Base-by-base conservation (phyloP, 2,113 vertebrate species). In the Paratilapia polleni region DNA sequence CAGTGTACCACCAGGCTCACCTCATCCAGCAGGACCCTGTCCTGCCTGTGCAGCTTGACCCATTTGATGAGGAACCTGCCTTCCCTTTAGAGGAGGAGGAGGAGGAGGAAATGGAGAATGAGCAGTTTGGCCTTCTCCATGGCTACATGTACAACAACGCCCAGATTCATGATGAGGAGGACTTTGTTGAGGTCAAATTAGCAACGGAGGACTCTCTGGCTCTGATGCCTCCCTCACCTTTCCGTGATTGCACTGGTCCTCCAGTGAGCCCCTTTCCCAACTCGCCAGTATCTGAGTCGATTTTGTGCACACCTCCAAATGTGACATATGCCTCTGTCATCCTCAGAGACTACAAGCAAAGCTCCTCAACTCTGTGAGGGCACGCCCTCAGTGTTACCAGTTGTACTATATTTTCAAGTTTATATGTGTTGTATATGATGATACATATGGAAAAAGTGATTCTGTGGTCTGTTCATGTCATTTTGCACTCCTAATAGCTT, bases 151-250 rank as follows among this genome's bases (percentile, higher is more conserved):
- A 96, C 0, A 97, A 98, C 93, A 97, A 96, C 57, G 92, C 95
- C 6, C 95, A 95, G 41, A 96, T 93, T 88, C 96, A 97, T 0
- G 97, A 98, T 4, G 97, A 97, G 19, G 97, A 96, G 73, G 95
- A 96, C 80, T 88, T 89, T 1, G 92, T 88, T 0, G 95, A 96
- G 90, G 91, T 95, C 90, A 98, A 97, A 91, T 73, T 96, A 43
- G 95, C 96, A 34, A 85, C 96, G 62, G 97, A 97, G 90, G 97
- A 97, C 52, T 97, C 97, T 2, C 93, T 97, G 0, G 97, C 97
- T 0, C 94, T 99, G 80, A 99, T 97, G 1, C 98, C 98, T 0
- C 98, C 98, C 0, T 99, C 98, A 5, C 98, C 98, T 36, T 99
- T 99, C 85, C 95, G 98, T 83, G 98, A 99, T 95, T 97, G 96